These are phyloP conservation scores for Puffinus mauretanicus DNA, from an alignment of 2,113 vertebrate species.

Conservation along the genomic window DNA sequence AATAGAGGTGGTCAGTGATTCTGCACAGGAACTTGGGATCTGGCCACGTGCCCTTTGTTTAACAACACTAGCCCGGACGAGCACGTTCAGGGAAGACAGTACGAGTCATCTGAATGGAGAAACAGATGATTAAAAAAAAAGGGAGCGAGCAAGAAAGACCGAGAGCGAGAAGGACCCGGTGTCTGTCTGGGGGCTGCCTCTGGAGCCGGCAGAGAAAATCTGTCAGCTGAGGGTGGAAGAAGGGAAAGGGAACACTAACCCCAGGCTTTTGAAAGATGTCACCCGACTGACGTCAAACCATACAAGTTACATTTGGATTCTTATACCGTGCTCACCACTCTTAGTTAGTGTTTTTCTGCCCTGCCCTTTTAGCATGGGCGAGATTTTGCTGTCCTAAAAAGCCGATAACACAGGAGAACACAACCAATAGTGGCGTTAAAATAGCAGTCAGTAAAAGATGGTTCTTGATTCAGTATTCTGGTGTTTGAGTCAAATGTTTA, in stretches of 20 bases:
- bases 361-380: background rate
- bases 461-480: background rate
- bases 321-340: background rate
- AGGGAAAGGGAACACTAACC: background rate
- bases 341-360: background rate
- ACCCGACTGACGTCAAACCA: background rate
- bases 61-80: background rate
- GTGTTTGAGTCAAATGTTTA: background rate
- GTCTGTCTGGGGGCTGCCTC: background rate
- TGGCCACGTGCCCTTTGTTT: background rate
- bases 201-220: background rate
- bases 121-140: background rate
- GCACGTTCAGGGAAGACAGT: background rate
- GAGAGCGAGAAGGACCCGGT: too few species aligned
- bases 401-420: background rate
- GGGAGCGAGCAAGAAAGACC: background rate
- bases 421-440: background rate
- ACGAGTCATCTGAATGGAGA: background rate
- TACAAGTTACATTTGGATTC: background rate
- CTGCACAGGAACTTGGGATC: background rate
- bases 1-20: background rate
- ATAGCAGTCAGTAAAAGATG: background rate
- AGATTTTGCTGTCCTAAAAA: background rate
- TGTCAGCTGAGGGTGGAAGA: background rate
- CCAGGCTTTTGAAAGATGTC: background rate